Percentiles rank a stretch among this genome's conserved stretches.
Conservation (phyloP, 2,888 invertebrate genomes). For the Polydrusus pterygomalis region DNA sequence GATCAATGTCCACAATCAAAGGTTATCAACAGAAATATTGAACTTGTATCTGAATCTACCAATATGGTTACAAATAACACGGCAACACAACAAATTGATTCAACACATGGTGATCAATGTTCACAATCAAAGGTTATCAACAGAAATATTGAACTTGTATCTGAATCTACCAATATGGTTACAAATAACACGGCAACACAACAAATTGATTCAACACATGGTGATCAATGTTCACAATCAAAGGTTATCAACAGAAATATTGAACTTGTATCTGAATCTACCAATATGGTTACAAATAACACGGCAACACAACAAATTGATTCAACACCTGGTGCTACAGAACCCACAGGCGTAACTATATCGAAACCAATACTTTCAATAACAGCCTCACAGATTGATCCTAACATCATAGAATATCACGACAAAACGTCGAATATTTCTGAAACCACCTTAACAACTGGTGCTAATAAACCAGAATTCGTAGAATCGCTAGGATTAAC, state of each 20-base stretch:
- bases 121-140: background rate
- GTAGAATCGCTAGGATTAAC: slow-evolving; percentile 52
- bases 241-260: background rate
- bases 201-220: too few species aligned
- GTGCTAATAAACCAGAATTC: slow-evolving; percentile 41
- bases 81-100: too few species aligned
- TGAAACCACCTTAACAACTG: background rate
- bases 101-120: too few species aligned
- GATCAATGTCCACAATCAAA: background rate
- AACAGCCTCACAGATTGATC: background rate
- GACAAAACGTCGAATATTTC: background rate
- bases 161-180: background rate
- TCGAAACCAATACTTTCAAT: background rate
- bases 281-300: background rate
- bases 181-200: too few species aligned
- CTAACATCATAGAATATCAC: background rate
- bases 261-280: background rate
- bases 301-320: background rate
- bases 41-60: background rate
- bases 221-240: background rate
- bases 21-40: background rate
- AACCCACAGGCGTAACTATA: background rate
- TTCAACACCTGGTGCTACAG: background rate
- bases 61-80: background rate
- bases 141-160: background rate